Conservation (phyloP, 64 coral and sea anemone genomes). For the Trachythela sp. region DNA sequence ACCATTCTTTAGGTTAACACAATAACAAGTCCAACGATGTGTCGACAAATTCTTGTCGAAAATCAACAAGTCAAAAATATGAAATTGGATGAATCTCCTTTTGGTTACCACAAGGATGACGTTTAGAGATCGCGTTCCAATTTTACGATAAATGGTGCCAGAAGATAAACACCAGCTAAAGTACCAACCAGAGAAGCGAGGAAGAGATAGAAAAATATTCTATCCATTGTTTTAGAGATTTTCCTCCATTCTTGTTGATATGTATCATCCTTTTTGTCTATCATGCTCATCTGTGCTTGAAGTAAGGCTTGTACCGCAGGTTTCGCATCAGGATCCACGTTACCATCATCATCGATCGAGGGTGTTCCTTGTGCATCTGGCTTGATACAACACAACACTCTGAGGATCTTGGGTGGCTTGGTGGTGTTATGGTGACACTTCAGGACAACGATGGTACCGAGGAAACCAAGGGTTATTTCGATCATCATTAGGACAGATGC, state of each 20-base stretch:
- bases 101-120: not conserved
- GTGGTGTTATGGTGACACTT: not conserved
- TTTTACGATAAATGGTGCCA: not conserved
- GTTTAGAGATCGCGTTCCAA: not conserved
- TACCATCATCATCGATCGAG: not conserved
- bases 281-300: not conserved
- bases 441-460: not conserved
- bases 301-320: not conserved
- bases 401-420: not conserved
- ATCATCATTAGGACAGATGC: constrained; percentile 10
- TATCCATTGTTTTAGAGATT: constrained; percentile 22
- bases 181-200: not conserved
- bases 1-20: too few species aligned
- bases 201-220: constrained; percentile 9
- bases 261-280: not conserved
- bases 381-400: not conserved
- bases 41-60: too few species aligned
- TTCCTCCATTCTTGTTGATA: not conserved
- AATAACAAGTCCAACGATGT: too few species aligned
- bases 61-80: too few species aligned
- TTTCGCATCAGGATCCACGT: not conserved
- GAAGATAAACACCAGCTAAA: constrained; percentile 22
- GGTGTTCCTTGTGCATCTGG: not conserved
- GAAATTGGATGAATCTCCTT: not conserved
- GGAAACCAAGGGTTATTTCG: not conserved